Evolutionary conservation across 2,888 invertebrate genomes (phyloP), one percentile per base, ranked within the genome.

Genomic region (Drosophila cyrtoloma): DNA sequence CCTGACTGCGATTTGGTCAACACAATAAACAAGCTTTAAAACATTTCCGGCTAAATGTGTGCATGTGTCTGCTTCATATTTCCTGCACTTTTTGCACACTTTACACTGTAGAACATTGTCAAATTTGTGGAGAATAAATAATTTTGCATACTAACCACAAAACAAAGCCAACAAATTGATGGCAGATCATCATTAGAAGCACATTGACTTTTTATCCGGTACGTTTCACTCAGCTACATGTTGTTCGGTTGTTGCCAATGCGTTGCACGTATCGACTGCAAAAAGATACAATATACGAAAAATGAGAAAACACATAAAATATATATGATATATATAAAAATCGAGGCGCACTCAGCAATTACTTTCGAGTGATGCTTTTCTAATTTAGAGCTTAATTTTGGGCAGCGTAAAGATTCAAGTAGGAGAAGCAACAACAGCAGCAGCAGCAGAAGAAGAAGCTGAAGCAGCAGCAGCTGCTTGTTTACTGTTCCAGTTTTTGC

Each of bases 311-410:
- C 35, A 35, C 61, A 84, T 74, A 79, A 77, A 79, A 50, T 68
- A 72, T 68, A 73, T 74, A 58, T 70, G 10, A 26, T 35, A 72
- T 83, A 72, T 73, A 75, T 60, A 77, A 71, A 77, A 79, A 82
- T 87, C 71, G 58, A 26, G 16, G 37, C 58, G 79, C 51, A 68
- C 58, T 62, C 62, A 62, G 83, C 86, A 89, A 86, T 86, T 89
- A 86, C 88, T 71, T 81, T 69, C 77, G 71, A 87, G 70, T 81
- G 89, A 86, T 89, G 89, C 88, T 71, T 86, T 89, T 81, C 88
- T 89, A 86, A 86, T 86, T 86, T 87, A 87, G 74, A 67, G 85
- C 87, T 86, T 89, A 72, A 89, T 89, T 89, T 89, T 71, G 71
- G 66, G 70, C 76, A 74, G 84, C 76, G 74, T 82, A 69, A 68